Conservation (phyloP, 2,113 vertebrate genomes). For the Oryzias melastigma region DNA sequence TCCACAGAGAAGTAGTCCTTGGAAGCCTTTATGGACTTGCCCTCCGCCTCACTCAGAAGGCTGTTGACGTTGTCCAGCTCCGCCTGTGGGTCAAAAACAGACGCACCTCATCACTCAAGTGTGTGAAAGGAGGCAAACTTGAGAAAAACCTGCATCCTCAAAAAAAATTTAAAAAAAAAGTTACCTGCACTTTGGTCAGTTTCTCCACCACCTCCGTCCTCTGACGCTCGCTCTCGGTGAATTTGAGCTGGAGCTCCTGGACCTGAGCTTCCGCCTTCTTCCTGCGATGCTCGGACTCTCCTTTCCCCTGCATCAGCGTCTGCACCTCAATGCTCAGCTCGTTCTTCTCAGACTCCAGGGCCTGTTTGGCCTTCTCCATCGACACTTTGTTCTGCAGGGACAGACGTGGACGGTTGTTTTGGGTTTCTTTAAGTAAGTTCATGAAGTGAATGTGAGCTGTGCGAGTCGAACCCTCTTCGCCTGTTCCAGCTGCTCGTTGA, state of each 20-base stretch:
- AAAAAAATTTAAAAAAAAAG: too few relatives aligned
- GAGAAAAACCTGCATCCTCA: too few relatives aligned
- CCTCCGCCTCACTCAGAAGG: constrained; percentile 86
- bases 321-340: constrained; percentile 92
- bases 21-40: constrained; percentile 91
- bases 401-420: not conserved
- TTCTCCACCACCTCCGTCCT: constrained; percentile 84
- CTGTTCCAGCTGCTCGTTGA: constrained; percentile 96
- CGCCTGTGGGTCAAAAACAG: constrained; percentile 65
- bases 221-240: constrained; percentile 85
- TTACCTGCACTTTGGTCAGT: constrained; percentile 88
- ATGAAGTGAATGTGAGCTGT: not conserved
- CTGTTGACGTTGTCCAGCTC: constrained; percentile 88
- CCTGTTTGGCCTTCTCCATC: constrained; percentile 94
- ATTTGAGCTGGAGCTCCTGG: constrained; percentile 92
- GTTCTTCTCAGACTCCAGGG: constrained; percentile 88
- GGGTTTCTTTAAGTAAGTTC: not conserved
- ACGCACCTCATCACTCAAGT: not conserved
- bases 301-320: constrained; percentile 87
- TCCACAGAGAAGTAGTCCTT: constrained; percentile 92
- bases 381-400: constrained; percentile 88
- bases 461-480: constrained; percentile 84
- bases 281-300: constrained; percentile 91
- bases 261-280: constrained; percentile 89
- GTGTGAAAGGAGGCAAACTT: not conserved